These are phyloP conservation scores for Peromyscus maniculatus DNA, from an alignment of 2,113 vertebrate genomes.

Conservation along the genomic window DNA sequence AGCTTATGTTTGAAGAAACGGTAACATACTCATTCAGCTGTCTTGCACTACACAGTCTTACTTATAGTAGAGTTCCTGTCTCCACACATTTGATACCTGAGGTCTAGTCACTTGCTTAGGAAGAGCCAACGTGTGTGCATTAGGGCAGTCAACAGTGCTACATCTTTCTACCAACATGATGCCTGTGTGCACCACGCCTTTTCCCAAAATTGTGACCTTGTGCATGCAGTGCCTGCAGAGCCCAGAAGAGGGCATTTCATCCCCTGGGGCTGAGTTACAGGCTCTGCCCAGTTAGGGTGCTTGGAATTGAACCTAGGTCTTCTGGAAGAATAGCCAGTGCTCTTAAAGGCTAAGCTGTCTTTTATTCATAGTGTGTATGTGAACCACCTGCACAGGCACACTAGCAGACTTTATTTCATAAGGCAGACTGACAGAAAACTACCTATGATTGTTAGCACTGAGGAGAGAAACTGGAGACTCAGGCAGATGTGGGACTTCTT, in stretches of 20 bases:
- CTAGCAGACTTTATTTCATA: neutral
- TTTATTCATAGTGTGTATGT: neutral
- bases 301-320: neutral
- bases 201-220: neutral
- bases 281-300: neutral
- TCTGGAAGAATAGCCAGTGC: neutral
- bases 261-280: neutral
- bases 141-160: neutral
- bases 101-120: neutral
- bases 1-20: neutral
- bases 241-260: neutral
- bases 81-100: neutral
- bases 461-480: neutral
- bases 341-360: neutral
- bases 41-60: neutral
- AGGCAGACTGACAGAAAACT: neutral
- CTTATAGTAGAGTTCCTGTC: neutral
- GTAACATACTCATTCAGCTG: neutral
- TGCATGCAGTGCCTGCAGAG: neutral
- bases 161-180: neutral
- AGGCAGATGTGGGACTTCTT: neutral
- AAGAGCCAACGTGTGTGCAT: neutral
- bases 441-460: neutral
- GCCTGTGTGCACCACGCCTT: neutral
- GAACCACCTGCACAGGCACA: neutral